These are phyloP conservation scores for Prionailurus bengalensis DNA, from an alignment of 2,113 vertebrate genomes.

Conservation along the genomic window DNA sequence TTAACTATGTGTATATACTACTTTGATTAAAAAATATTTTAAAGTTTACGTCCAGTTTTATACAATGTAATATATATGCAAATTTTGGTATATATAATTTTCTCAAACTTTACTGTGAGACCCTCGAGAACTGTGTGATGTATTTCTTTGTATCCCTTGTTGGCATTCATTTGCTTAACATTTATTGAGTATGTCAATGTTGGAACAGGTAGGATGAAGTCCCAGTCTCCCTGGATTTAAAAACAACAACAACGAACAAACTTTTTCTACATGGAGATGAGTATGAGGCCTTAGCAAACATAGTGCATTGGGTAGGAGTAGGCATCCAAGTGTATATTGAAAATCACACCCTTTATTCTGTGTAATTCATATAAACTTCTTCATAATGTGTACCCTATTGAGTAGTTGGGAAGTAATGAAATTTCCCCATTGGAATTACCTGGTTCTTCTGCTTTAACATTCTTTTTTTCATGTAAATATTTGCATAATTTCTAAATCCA, in stretches of 20 bases:
- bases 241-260: not conserved
- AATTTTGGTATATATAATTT: not conserved
- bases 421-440: not conserved
- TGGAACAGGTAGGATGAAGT: not conserved
- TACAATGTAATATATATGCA: not conserved
- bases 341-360: not conserved
- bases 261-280: not conserved
- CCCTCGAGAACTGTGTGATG: not conserved
- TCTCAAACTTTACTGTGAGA: not conserved
- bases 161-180: not conserved
- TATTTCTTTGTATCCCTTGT: slow-evolving; percentile 4
- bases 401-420: not conserved
- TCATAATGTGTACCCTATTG: not conserved
- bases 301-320: not conserved
- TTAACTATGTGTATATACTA: not conserved
- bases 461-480: slow-evolving; percentile 36
- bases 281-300: not conserved
- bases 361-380: not conserved
- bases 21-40: not conserved
- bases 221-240: not conserved
- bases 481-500: not conserved
- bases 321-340: not conserved
- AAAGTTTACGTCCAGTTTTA: not conserved
- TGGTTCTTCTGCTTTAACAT: not conserved
- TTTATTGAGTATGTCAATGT: not conserved